phyloP scores from a whole-genome alignment of 2,888 invertebrate genomes.

The Eristalis arbustorum region DNA sequence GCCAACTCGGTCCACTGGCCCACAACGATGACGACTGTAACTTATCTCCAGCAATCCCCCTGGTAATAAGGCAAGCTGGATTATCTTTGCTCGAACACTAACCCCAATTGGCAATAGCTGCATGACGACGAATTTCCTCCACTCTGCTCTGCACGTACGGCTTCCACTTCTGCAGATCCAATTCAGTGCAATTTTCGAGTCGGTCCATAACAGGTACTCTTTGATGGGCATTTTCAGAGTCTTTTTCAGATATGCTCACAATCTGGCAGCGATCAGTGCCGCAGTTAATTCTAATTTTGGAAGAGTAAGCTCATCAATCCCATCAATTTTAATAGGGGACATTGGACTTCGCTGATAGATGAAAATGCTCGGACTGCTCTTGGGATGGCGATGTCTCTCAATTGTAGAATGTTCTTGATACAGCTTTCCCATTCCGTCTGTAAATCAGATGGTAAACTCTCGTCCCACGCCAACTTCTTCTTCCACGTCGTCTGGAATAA shows the following conservation, averaged over 20 bases:
- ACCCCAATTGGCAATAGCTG: conserved; percentile 10
- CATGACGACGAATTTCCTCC: conserved; percentile 34
- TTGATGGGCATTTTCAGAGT: not conserved
- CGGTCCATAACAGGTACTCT: conserved; percentile 12
- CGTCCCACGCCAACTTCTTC: too few relatives aligned
- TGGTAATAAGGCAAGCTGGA: conserved; percentile 31
- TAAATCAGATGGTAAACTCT: too few relatives aligned
- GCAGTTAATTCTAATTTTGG: conserved; percentile 37
- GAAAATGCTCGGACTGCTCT: too few relatives aligned
- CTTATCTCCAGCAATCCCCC: conserved; percentile 24
- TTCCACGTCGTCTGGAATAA: too few relatives aligned
- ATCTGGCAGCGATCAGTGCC: conserved; percentile 17
- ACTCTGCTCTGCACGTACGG: conserved; percentile 38
- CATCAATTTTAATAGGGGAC: too few relatives aligned
- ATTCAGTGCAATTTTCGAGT: conserved; percentile 30
- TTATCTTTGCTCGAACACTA: conserved; percentile 41
- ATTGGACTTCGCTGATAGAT: too few relatives aligned
- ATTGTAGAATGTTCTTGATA: too few relatives aligned
- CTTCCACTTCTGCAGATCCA: conserved; percentile 42
- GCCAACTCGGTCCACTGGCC: conserved; percentile 18
- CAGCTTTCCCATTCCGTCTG: too few relatives aligned
- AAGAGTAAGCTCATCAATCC: too few relatives aligned
- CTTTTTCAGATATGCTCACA: conserved; percentile 17
- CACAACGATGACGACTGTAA: not conserved
- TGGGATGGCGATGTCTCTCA: too few relatives aligned